Conservation (phyloP, 2,797 vertebrate species). For the Betta splendens region DNA sequence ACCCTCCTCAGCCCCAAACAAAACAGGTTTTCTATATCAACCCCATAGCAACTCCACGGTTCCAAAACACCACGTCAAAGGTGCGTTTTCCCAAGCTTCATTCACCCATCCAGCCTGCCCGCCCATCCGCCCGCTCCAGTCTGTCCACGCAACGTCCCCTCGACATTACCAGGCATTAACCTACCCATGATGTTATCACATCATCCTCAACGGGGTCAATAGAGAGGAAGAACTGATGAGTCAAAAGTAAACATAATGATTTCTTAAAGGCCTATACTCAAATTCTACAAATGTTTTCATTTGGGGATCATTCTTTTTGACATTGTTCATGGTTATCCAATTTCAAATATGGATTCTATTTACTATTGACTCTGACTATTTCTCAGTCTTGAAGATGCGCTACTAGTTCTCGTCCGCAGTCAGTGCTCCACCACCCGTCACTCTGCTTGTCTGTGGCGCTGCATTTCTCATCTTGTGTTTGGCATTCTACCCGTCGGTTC, state of each 20-base stretch:
- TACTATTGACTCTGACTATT: conserved; percentile 77
- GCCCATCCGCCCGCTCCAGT: conserved; percentile 71
- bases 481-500: conserved; percentile 74
- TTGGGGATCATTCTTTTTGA: no score
- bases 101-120: conserved; percentile 77
- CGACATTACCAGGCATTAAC: conserved; percentile 71
- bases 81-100: conserved; percentile 82
- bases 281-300: conserved; percentile 23
- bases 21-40: conserved; percentile 91
- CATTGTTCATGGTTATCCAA: no score
- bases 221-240: conserved; percentile 66
- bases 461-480: conserved; percentile 81
- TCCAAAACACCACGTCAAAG: conserved; percentile 86
- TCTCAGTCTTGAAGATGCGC: conserved; percentile 61
- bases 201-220: conserved; percentile 61
- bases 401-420: conserved; percentile 65
- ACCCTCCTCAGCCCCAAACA: conserved; percentile 87
- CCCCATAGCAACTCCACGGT: conserved; percentile 87
- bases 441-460: conserved; percentile 81
- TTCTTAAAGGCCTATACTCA: conserved; percentile 25
- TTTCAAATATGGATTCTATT: conserved; percentile 49
- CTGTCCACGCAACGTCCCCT: conserved; percentile 67
- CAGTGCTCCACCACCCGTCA: conserved; percentile 74
- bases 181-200: conserved; percentile 64
- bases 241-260: conserved; percentile 72